Conservation (phyloP, 2,888 invertebrate species). For the Cynaeus angustus region DNA sequence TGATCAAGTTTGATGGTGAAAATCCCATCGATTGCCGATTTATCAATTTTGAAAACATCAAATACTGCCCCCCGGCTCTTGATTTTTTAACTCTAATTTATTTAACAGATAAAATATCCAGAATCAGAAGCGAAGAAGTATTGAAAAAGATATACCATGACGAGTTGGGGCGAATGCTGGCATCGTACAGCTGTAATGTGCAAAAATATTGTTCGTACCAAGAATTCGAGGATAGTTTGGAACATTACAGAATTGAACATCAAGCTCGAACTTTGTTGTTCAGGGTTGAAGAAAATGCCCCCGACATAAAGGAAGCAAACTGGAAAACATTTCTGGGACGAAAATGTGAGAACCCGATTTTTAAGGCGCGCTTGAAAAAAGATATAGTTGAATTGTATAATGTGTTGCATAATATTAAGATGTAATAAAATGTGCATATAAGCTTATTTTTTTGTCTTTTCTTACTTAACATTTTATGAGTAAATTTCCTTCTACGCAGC, state of each 20-base stretch:
- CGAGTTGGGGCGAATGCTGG: conserved; percentile 3
- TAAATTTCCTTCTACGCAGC: no score
- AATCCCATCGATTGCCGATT: not conserved
- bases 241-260: not conserved
- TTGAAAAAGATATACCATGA: conserved; percentile 17
- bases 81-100: not conserved
- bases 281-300: not conserved
- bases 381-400: not conserved
- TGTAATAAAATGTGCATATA: not conserved
- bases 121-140: conserved; percentile 11
- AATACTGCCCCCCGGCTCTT: not conserved
- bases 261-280: not conserved
- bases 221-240: conserved; percentile 9
- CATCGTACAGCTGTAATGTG: not conserved
- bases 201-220: not conserved
- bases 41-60: not conserved
- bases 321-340: not conserved
- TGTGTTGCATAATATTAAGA: not conserved
- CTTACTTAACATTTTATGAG: no score
- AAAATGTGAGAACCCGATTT: not conserved
- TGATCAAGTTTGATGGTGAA: not conserved
- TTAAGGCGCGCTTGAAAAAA: not conserved
- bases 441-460: no score
- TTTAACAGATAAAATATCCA: not conserved
- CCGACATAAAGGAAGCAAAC: no score